These are phyloP conservation scores for Enteromius treurensis DNA, from an alignment of 2,797 vertebrate species.

Conservation along the genomic window DNA sequence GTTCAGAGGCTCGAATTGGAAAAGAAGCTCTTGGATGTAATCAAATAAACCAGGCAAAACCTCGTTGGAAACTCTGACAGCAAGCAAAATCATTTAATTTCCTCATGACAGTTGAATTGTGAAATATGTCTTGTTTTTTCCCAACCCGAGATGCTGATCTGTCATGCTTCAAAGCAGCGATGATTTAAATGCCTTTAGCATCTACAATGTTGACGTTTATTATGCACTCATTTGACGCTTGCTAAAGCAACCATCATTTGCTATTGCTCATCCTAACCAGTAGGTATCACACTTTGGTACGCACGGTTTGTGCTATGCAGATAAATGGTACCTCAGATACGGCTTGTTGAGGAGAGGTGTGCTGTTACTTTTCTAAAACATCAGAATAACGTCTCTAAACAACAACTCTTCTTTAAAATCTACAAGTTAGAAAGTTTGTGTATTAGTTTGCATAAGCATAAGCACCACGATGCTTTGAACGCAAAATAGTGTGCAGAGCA, in stretches of 20 bases:
- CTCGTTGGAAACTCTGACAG: slow-evolving; percentile 7
- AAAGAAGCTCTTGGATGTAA: neutral
- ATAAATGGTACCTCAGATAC: neutral
- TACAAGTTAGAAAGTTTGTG: neutral
- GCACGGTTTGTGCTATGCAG: slow-evolving; percentile 1
- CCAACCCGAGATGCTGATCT: neutral
- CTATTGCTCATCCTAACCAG: neutral
- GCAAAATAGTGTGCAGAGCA: neutral
- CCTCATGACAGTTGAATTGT: slow-evolving; percentile 20
- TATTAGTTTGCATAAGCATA: neutral
- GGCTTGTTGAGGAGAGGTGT: neutral
- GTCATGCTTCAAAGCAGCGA: slow-evolving; percentile 12
- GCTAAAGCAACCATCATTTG: slow-evolving; percentile 22
- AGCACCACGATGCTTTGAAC: neutral
- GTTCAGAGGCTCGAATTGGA: neutral
- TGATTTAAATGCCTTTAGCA: slow-evolving; percentile 15
- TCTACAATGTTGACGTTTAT: slow-evolving; percentile 28
- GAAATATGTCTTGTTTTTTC: slow-evolving; percentile 16
- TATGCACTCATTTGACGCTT: slow-evolving; percentile 14
- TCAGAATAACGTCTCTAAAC: neutral
- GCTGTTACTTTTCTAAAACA: neutral
- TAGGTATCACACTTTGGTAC: slow-evolving; percentile 8
- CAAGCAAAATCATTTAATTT: slow-evolving; percentile 20
- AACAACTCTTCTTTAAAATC: neutral
- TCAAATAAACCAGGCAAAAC: slow-evolving; percentile 18